Conservation (phyloP, 2,888 invertebrate species). For the Xestobium rufovillosum region DNA sequence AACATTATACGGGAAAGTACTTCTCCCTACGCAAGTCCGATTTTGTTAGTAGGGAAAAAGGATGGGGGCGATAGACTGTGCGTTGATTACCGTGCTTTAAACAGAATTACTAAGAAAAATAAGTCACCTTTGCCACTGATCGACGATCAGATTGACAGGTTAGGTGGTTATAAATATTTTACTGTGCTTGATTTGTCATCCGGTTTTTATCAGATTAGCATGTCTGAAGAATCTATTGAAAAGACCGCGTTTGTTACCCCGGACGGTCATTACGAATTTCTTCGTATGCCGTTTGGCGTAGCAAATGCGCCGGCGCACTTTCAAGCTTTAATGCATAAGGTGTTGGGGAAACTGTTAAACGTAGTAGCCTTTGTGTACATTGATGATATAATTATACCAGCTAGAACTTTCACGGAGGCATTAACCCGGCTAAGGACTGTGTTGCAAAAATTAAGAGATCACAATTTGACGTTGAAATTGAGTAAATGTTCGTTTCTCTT, state of each 20-base stretch:
- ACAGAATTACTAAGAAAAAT: no score
- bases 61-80: no score
- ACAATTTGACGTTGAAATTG: no score
- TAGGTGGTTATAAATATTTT: no score
- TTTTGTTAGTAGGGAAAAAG: no score
- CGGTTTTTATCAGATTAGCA: constrained; percentile 4
- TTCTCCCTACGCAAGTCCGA: no score
- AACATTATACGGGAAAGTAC: no score
- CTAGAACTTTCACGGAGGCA: background rate
- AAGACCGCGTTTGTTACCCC: constrained; percentile 4
- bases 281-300: constrained; percentile 3
- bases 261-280: constrained; percentile 3
- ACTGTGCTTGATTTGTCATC: constrained; percentile 15
- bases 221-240: constrained; percentile 1
- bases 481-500: background rate
- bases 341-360: background rate
- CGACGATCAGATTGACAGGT: no score
- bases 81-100: no score
- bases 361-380: constrained; percentile 3
- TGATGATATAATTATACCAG: constrained; percentile 4
- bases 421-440: background rate
- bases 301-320: background rate
- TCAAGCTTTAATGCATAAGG: constrained; percentile 3
- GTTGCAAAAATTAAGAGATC: no score
- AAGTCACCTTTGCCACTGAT: no score